These are phyloP conservation scores for Cygnus atratus DNA, from an alignment of 2,113 vertebrate genomes.

Conservation along the genomic window DNA sequence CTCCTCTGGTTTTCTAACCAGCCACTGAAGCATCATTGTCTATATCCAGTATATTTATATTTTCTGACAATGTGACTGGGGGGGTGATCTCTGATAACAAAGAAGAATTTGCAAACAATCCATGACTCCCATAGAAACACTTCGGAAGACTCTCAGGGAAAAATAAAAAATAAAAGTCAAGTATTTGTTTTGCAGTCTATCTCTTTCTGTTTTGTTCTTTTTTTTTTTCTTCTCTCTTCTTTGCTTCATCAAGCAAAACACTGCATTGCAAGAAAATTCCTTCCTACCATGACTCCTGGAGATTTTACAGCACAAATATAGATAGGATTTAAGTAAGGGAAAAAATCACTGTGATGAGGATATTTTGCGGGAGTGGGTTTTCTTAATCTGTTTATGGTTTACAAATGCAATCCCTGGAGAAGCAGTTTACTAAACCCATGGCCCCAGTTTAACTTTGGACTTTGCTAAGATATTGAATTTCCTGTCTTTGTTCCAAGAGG, in stretches of 20 bases:
- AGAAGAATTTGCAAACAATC: neutral
- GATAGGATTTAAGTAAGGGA: neutral
- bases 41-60: neutral
- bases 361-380: constrained; percentile 35
- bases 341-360: constrained; percentile 26
- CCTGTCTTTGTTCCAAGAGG: constrained; percentile 44
- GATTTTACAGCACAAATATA: constrained; percentile 16
- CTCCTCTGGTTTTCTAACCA: neutral
- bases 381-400: constrained; percentile 49
- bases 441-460: constrained; percentile 11
- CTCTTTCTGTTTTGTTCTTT: neutral
- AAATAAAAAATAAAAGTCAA: too few relatives aligned
- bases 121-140: neutral
- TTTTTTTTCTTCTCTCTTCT: neutral
- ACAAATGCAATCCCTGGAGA: constrained; percentile 41
- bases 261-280: neutral
- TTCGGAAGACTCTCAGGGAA: neutral
- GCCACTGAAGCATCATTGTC: neutral
- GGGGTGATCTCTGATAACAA: neutral
- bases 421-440: neutral
- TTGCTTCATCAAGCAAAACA: neutral
- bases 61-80: neutral
- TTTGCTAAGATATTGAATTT: constrained; percentile 47
- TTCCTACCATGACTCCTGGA: neutral
- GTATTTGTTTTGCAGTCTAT: neutral